phyloP scores from a whole-genome alignment of 2,888 invertebrate genomes.

The Pterostichus madidus region DNA sequence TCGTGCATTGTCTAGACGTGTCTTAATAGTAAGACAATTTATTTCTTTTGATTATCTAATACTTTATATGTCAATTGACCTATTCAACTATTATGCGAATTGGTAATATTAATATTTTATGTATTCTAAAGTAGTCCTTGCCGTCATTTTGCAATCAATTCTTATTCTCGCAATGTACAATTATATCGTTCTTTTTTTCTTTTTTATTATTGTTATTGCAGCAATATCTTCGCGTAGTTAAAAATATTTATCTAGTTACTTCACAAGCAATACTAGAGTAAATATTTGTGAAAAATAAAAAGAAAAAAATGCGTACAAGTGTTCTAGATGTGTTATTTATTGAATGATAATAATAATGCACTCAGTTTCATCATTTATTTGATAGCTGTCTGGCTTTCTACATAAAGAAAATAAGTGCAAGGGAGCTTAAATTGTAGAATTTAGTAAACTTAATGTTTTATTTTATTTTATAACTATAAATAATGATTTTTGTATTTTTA shows the following conservation, averaged over 20 bases:
- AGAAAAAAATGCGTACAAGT: background rate
- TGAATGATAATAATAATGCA: background rate
- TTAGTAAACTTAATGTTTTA: no score
- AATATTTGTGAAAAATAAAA: background rate
- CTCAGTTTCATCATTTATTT: conserved; percentile 22
- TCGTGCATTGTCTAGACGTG: no score
- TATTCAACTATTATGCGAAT: conserved; percentile 10
- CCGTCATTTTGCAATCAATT: conserved; percentile 13
- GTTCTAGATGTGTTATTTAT: background rate
- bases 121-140: conserved; percentile 8
- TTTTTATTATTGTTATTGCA: conserved; percentile 22
- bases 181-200: background rate
- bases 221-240: background rate
- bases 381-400: background rate
- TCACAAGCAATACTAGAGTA: background rate
- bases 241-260: conserved; percentile 18
- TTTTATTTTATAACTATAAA: no score
- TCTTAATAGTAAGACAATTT: no score
- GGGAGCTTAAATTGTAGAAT: no score
- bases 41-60: no score
- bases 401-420: no score
- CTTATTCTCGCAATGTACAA: background rate
- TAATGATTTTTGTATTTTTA: no score
- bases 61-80: conserved; percentile 29
- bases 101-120: conserved; percentile 31